Conservation (phyloP, 1,140 invertebrate genomes). For the Diploscapter pachys region DNA sequence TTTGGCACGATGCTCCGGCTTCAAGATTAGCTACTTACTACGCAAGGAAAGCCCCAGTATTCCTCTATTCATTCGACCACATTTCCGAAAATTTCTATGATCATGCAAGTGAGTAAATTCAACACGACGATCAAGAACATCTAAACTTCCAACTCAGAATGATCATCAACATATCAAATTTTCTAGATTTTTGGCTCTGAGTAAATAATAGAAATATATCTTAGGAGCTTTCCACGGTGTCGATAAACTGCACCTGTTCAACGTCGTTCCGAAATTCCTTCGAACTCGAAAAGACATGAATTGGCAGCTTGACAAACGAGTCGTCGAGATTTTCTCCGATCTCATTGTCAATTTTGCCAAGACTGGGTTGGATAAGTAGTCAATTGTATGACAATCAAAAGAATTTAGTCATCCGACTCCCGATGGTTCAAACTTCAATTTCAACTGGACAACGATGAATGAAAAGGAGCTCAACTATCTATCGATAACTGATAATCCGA, state of each 20-base stretch:
- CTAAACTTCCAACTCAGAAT: background rate
- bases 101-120: constrained; percentile 35
- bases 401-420: constrained; percentile 54
- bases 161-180: too few relatives aligned
- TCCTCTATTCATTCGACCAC: constrained; percentile 58
- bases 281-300: constrained; percentile 51
- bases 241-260: constrained; percentile 58
- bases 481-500: constrained; percentile 55
- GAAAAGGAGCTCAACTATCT: constrained; percentile 50
- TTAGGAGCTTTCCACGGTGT: constrained; percentile 56
- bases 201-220: too few relatives aligned
- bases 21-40: constrained; percentile 53
- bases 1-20: constrained; percentile 58
- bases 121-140: background rate
- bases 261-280: constrained; percentile 54
- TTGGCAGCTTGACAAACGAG: constrained; percentile 56
- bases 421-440: constrained; percentile 47
- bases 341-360: constrained; percentile 53
- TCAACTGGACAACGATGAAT: constrained; percentile 54
- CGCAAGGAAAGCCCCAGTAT: constrained; percentile 49
- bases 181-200: background rate
- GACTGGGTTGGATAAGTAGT: constrained; percentile 37
- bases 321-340: constrained; percentile 57
- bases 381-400: background rate
- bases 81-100: constrained; percentile 58